Evolutionary conservation across 2,113 vertebrate genomes (phyloP).

Genomic region (Anhinga anhinga): DNA sequence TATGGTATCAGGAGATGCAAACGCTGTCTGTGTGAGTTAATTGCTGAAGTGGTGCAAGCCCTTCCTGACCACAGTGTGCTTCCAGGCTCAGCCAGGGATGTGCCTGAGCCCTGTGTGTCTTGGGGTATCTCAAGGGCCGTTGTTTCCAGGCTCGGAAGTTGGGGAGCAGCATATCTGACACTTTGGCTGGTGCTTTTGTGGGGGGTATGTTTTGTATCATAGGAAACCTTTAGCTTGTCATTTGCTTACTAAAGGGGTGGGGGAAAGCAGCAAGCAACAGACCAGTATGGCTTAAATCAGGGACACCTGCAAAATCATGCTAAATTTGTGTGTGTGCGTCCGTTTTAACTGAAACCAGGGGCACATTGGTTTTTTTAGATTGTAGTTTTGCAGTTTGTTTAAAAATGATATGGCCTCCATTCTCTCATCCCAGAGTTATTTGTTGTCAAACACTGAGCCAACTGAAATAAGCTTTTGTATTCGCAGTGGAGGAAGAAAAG

Average conservation of each 20-base stretch:
- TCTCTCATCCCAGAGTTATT: conserved; percentile 13
- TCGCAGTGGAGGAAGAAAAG: not conserved
- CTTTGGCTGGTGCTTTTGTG: not conserved
- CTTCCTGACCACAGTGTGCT: not conserved
- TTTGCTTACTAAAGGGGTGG: not conserved
- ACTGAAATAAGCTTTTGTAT: conserved; percentile 15
- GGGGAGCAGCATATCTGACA: not conserved
- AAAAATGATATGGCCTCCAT: conserved; percentile 35
- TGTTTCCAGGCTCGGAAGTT: not conserved
- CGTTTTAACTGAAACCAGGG: conserved; percentile 40
- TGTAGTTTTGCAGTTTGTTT: conserved; percentile 42
- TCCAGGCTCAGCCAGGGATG: not conserved
- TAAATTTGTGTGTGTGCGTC: conserved; percentile 2
- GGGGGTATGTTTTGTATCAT: not conserved
- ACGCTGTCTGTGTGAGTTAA: not conserved
- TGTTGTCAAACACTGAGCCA: conserved; percentile 3
- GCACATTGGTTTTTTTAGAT: not conserved
- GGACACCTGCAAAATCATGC: conserved; percentile 52
- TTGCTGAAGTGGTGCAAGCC: fast-evolving
- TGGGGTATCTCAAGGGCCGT: not conserved
- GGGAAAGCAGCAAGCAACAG: conserved; percentile 55
- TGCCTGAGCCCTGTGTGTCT: fast-evolving
- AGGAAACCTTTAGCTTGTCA: not conserved
- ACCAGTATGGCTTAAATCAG: conserved; percentile 63
- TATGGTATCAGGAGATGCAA: fast-evolving